These are phyloP conservation scores for Elysia crispata DNA, from an alignment of 2,888 invertebrate species.

Conservation along the genomic window DNA sequence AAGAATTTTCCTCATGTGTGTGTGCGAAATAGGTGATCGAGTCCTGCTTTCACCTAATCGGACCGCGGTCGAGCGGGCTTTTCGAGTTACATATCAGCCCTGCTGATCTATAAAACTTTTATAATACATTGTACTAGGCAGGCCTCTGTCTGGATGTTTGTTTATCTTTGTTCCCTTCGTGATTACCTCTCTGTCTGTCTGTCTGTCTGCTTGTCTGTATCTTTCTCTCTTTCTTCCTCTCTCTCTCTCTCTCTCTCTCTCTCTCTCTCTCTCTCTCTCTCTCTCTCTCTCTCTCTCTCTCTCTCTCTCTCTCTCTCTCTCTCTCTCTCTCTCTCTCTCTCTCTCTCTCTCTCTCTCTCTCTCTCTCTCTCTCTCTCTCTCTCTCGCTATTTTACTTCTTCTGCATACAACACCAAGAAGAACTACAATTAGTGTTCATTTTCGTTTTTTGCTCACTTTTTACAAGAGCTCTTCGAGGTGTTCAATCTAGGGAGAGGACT, in stretches of 20 bases:
- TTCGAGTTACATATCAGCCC: no score
- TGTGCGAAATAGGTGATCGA: no score
- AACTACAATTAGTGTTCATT: no score
- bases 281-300: conserved; percentile 3
- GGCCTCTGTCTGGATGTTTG: conserved; percentile 10
- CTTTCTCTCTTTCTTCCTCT: not conserved
- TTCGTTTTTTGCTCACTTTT: no score
- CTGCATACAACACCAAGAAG: not conserved
- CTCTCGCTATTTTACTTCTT: not conserved
- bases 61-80: no score
- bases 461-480: no score
- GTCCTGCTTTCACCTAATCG: no score
- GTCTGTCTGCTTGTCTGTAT: not conserved
- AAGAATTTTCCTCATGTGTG: no score
- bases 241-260: conserved; percentile 3
- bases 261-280: not conserved
- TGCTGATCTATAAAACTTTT: no score
- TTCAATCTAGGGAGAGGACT: no score
- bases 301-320: not conserved
- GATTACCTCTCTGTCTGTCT: not conserved
- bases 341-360: conserved; percentile 17
- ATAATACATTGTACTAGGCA: no score
- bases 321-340: conserved; percentile 36
- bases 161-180: not conserved
- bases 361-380: not conserved